phyloP scores from a whole-genome alignment of 2,888 invertebrate genomes.

The Selenia dentaria region DNA sequence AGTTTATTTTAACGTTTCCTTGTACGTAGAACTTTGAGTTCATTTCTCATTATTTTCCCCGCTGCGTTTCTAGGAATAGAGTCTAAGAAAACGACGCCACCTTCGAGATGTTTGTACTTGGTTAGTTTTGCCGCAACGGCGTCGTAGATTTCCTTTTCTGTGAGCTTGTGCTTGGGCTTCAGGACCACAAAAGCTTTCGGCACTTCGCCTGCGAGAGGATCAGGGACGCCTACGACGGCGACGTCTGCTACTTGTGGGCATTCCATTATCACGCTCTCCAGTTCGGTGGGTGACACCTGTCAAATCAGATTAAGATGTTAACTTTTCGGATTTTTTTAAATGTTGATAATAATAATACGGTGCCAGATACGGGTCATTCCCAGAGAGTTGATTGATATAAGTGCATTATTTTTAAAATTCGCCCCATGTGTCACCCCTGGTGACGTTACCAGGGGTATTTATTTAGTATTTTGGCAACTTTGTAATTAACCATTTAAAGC shows the following conservation, averaged over 20 bases:
- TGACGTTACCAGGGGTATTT: too few species aligned
- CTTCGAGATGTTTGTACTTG: slow-evolving; percentile 89
- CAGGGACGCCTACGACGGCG: slow-evolving; percentile 91
- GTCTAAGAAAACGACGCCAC: slow-evolving; percentile 88
- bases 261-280: slow-evolving; percentile 91
- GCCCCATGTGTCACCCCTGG: too few species aligned
- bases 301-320: slow-evolving; percentile 15
- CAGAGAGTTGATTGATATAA: too few species aligned
- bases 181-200: slow-evolving; percentile 90
- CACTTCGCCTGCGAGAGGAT: slow-evolving; percentile 88
- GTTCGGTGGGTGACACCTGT: slow-evolving; percentile 94
- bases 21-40: slow-evolving; percentile 81
- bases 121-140: slow-evolving; percentile 87
- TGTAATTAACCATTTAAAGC: too few species aligned
- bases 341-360: too few species aligned
- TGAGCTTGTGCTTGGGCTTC: slow-evolving; percentile 79
- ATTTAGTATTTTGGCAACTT: too few species aligned
- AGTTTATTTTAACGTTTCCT: slow-evolving; percentile 32
- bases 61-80: slow-evolving; percentile 89
- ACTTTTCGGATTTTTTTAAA: too few species aligned
- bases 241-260: slow-evolving; percentile 89
- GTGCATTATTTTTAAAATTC: too few species aligned
- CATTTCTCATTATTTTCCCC: slow-evolving; percentile 90
- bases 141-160: slow-evolving; percentile 83
- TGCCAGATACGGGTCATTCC: too few species aligned